These are phyloP conservation scores for Eilema depressum DNA, from an alignment of 2,888 invertebrate genomes.

Conservation along the genomic window DNA sequence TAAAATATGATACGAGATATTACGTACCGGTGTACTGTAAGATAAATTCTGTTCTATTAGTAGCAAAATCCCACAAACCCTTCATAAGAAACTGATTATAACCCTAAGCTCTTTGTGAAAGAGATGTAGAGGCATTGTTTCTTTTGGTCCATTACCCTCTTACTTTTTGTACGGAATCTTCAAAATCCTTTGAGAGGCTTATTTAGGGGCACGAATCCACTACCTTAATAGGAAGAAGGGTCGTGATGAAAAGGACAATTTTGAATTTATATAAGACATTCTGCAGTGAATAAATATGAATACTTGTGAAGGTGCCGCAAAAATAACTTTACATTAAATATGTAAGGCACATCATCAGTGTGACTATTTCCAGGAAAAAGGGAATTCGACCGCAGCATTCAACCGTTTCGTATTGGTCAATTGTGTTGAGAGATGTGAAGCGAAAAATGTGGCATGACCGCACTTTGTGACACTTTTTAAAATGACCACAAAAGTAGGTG, in stretches of 20 bases:
- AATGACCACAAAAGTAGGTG: background rate
- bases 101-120: conserved; percentile 3
- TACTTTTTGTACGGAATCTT: background rate
- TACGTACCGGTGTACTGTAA: too few relatives aligned
- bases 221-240: background rate
- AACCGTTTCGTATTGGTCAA: background rate
- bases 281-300: background rate
- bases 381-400: background rate
- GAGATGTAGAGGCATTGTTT: conserved; percentile 25
- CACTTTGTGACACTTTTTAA: background rate
- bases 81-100: background rate
- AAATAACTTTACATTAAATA: background rate
- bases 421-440: conserved; percentile 3
- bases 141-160: conserved; percentile 21
- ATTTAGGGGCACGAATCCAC: background rate
- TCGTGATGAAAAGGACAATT: conserved; percentile 3
- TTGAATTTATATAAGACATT: background rate
- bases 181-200: conserved; percentile 6
- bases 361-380: background rate
- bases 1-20: too few relatives aligned
- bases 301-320: background rate
- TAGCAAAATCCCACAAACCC: background rate
- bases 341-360: background rate
- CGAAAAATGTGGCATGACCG: background rate
- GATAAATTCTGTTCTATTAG: too few relatives aligned